Evolutionary conservation across 1,140 invertebrate genomes (phyloP), one percentile per base, ranked within the genome.

Genomic region (Zelostemma sp.): DNA sequence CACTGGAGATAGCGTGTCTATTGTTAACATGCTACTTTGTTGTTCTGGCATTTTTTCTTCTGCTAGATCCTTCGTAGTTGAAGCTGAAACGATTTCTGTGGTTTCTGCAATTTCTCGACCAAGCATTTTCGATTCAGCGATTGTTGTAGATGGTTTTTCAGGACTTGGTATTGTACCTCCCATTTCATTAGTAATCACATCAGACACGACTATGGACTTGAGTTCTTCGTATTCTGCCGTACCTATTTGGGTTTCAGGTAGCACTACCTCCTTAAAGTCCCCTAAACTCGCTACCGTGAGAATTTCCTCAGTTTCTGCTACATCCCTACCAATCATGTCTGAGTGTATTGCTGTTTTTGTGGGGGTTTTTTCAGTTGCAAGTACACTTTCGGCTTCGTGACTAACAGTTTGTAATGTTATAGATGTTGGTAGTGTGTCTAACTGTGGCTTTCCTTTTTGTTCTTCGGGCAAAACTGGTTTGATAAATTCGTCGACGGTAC

Each of bases 101-200:
- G 55, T 60, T 69, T 78, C 67, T 41, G 66, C 60, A 11, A 59
- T 53, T 53, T 72, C 67, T 12, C 48, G 40, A 0, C 47, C 33
- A 1, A 12, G 19, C 3, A 68, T 16, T n/a, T 64, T 16, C n/a
- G 31, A 8, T 31, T 47, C 12, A 6, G 56, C 60, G 14, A 9
- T 63, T 31, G 14, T 17, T 6, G 18, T 57, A 6, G 74, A 71
- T 17, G 76, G 73, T 25, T 68, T 67, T 47, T 74, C 62, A 11
- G 47, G 6, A 12, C 33, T 51, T 28, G 49, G 49, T 5, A 81
- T 54, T 4, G 51, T 57, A 50, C 53, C 14, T 59, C 86, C 84
- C n/a, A 71, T 70, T 55, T 86, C 83, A 49, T 65, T 77, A 0
- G 75, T 70, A 3, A 80, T 19, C 1, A 80, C 43, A 65, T 86